Percentiles rank a stretch among this genome's conserved stretches.
Conservation (phyloP, 2,113 vertebrate species). For the Herpailurus yagouaroundi region DNA sequence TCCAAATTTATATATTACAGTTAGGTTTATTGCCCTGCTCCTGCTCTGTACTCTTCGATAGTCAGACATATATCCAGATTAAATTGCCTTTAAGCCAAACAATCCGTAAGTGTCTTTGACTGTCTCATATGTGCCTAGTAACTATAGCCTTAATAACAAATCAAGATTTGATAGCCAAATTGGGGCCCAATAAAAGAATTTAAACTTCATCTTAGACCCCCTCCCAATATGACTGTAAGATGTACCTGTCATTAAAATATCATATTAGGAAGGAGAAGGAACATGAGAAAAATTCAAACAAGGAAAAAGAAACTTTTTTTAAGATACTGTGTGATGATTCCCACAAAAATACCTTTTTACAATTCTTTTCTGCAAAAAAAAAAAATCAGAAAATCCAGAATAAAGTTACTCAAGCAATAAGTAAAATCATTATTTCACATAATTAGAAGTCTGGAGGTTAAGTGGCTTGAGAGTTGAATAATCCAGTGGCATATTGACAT, state of each 20-base stretch:
- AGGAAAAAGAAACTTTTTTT: background rate
- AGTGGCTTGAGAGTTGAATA: background rate
- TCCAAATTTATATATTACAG: background rate
- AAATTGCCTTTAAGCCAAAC: background rate
- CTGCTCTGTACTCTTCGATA: background rate
- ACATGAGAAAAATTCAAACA: background rate
- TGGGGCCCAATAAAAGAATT: background rate
- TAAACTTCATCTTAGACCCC: background rate
- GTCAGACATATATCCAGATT: background rate
- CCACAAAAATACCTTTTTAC: background rate
- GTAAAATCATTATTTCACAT: background rate
- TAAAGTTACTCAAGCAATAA: background rate
- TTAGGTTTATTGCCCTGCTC: background rate
- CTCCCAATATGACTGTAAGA: background rate
- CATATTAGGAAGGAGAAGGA: background rate
- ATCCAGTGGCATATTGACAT: background rate
- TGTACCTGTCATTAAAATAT: background rate
- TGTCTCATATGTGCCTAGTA: background rate
- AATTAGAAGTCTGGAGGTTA: background rate
- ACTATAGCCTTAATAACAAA: background rate
- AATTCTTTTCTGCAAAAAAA: background rate
- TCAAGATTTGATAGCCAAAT: background rate
- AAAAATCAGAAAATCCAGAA: background rate
- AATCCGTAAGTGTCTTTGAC: background rate
- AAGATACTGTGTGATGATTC: background rate